Conservation (phyloP, 2,113 vertebrate genomes). For the Varanus komodoensis region DNA sequence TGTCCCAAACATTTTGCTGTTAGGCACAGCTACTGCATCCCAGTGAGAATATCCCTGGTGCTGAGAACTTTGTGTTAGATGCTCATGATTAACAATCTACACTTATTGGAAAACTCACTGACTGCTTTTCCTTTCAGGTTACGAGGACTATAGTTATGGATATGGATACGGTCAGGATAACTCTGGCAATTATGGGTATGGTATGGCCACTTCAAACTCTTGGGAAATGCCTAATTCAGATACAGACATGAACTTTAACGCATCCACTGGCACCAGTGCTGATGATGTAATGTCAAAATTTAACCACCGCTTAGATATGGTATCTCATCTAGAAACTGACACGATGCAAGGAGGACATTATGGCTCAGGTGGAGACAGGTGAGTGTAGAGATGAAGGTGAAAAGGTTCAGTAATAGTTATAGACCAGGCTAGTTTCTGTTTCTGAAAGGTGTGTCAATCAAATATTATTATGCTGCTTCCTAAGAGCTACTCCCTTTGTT, state of each 20-base stretch:
- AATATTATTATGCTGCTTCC: neutral
- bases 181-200: constrained; percentile 74
- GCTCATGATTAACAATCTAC: neutral
- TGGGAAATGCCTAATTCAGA: constrained; percentile 76
- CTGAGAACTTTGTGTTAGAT: neutral
- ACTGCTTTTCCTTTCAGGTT: constrained; percentile 67
- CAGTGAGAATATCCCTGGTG: neutral
- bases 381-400: constrained; percentile 33
- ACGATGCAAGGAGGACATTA: constrained; percentile 72
- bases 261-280: constrained; percentile 74
- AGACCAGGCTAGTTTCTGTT: constrained; percentile 11
- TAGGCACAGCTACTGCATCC: neutral
- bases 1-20: neutral
- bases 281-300: constrained; percentile 89
- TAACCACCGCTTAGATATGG: constrained; percentile 90
- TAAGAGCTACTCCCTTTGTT: neutral
- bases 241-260: constrained; percentile 59
- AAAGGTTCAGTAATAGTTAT: constrained; percentile 7
- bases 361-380: constrained; percentile 75
- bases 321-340: constrained; percentile 75
- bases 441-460: neutral
- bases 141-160: constrained; percentile 77
- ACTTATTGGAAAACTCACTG: constrained; percentile 7
- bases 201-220: constrained; percentile 73
- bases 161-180: constrained; percentile 79